These are phyloP conservation scores for Germaria angustata DNA, from an alignment of 2,888 invertebrate genomes.

Conservation along the genomic window DNA sequence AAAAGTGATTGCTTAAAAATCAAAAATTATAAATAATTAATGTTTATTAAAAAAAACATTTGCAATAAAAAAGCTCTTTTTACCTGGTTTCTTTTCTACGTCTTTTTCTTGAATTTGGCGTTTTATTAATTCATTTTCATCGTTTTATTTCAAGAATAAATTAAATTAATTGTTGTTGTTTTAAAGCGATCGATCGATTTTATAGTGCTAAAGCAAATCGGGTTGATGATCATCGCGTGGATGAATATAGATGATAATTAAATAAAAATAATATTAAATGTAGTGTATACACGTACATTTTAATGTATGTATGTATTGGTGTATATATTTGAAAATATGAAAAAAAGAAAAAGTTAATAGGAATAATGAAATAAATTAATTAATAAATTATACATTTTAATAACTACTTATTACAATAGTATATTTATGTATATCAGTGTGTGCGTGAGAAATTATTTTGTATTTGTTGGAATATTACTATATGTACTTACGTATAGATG, in stretches of 20 bases:
- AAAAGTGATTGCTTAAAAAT: neutral
- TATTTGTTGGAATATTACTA: conserved; percentile 26
- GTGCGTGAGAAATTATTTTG: neutral
- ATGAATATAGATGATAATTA: conserved; percentile 34
- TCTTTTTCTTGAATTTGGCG: conserved; percentile 14
- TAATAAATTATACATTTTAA: conserved; percentile 14
- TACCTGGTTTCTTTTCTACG: conserved; percentile 36
- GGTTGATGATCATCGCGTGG: conserved; percentile 33
- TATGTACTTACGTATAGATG: conserved; percentile 44
- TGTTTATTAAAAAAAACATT: conserved; percentile 20
- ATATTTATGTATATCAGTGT: neutral
- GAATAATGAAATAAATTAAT: conserved; percentile 3
- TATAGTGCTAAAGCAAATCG: conserved; percentile 37
- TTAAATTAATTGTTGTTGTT: conserved; percentile 30
- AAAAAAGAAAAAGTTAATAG: neutral
- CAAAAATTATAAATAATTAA: neutral
- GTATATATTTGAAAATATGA: neutral
- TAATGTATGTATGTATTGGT: neutral
- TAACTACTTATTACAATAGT: neutral
- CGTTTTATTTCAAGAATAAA: conserved; percentile 29
- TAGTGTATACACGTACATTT: neutral
- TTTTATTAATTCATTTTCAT: conserved; percentile 22
- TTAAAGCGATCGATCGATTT: conserved; percentile 36
- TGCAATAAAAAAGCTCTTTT: conserved; percentile 31
- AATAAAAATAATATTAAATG: conserved; percentile 12